Evolutionary conservation across 92 coral and sea anemone genomes (phyloP).

Genomic region (Scolanthus callimorphus): DNA sequence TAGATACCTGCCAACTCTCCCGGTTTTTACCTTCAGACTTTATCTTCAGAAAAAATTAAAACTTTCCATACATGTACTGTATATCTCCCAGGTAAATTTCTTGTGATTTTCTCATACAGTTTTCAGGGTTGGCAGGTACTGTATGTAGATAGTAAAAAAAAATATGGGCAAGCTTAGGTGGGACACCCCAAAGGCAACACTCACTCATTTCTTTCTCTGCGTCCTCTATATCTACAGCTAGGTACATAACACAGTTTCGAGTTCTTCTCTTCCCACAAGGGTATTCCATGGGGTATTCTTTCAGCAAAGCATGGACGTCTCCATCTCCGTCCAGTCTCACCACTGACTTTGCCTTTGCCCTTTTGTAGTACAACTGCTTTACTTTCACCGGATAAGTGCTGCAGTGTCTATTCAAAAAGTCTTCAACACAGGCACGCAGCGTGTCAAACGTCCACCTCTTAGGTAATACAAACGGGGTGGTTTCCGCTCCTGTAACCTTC

Average conservation of each 20-base stretch:
- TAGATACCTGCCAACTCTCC: no score
- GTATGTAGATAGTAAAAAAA: no score
- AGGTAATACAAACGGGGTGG: slow-evolving; percentile 35
- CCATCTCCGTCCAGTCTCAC: slow-evolving; percentile 15
- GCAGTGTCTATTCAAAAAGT: slow-evolving; percentile 27
- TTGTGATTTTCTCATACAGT: no score
- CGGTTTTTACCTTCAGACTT: no score
- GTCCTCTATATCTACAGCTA: slow-evolving; percentile 14
- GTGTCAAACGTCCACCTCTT: slow-evolving; percentile 28
- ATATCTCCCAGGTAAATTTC: no score
- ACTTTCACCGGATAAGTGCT: no score
- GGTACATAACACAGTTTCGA: slow-evolving; percentile 5
- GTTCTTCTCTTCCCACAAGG: slow-evolving; percentile 9
- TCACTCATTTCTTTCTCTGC: no score
- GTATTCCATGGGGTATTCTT: slow-evolving; percentile 15
- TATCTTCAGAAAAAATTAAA: no score
- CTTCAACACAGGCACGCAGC: slow-evolving; percentile 25
- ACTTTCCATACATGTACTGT: no score
- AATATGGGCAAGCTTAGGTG: no score
- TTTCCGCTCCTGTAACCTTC: slow-evolving; percentile 42
- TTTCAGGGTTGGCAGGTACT: no score
- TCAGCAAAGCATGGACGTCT: slow-evolving; percentile 13
- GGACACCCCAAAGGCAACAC: no score
- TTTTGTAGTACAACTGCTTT: slow-evolving; percentile 23
- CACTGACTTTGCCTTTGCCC: slow-evolving; percentile 16